phyloP scores from a whole-genome alignment of 2,888 invertebrate species.

The Perizoma flavofasciatum region DNA sequence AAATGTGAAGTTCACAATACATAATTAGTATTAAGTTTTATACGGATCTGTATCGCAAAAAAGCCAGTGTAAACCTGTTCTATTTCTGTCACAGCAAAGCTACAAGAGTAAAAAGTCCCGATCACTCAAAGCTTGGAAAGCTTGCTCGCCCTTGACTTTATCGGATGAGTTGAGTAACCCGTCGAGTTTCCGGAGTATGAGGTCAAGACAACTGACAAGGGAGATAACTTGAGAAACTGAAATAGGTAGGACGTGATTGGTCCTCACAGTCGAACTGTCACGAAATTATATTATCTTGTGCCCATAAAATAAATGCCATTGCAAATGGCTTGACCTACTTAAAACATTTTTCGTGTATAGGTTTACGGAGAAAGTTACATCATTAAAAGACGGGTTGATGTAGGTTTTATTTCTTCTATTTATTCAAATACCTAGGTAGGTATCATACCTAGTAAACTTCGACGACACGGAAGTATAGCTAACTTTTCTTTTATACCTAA shows the following conservation, averaged over 20 bases:
- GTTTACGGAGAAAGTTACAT: conserved; percentile 8
- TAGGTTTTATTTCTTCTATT: neutral
- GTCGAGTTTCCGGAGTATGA: conserved; percentile 5
- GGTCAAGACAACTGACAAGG: neutral
- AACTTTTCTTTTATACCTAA: too few relatives aligned
- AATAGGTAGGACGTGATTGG: neutral
- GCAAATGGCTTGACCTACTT: neutral
- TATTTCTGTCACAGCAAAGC: neutral
- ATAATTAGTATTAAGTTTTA: too few relatives aligned
- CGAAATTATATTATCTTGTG: neutral
- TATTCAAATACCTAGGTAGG: too few relatives aligned
- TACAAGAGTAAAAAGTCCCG: neutral
- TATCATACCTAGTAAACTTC: too few relatives aligned
- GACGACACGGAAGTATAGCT: too few relatives aligned
- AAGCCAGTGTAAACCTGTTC: neutral
- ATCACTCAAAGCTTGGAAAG: conserved; percentile 12
- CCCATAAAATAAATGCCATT: conserved; percentile 7
- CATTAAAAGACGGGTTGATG: neutral
- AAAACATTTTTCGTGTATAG: neutral
- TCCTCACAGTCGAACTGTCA: neutral
- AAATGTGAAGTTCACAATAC: too few relatives aligned
- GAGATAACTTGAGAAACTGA: neutral
- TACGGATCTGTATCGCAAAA: too few relatives aligned
- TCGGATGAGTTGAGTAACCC: conserved; percentile 17
- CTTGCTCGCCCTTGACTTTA: conserved; percentile 20